phyloP scores from a whole-genome alignment of 2,888 invertebrate genomes.

The Drosophila neonasuta region DNA sequence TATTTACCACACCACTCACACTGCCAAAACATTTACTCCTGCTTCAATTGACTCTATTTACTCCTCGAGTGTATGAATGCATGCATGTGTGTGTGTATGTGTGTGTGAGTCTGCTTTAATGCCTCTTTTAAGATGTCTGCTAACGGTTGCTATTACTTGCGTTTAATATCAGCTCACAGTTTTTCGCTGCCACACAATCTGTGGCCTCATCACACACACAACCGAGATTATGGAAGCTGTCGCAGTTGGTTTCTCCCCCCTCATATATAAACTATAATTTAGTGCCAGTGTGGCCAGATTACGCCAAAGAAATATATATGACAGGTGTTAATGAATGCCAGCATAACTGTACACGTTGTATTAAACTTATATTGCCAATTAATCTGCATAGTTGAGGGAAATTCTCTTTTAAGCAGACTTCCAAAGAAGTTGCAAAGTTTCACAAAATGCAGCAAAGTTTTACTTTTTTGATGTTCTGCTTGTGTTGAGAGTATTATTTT shows the following conservation, averaged over 20 bases:
- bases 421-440: neutral
- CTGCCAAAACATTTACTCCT: slow-evolving; percentile 18
- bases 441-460: no score
- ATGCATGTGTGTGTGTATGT: slow-evolving; percentile 13
- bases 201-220: neutral
- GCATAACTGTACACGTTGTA: neutral
- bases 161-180: slow-evolving; percentile 53
- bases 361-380: slow-evolving; percentile 2
- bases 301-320: slow-evolving; percentile 1
- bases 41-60: slow-evolving; percentile 70
- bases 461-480: no score
- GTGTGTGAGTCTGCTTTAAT: slow-evolving; percentile 50
- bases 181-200: slow-evolving; percentile 10
- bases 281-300: slow-evolving; percentile 1
- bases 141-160: slow-evolving; percentile 39
- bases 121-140: slow-evolving; percentile 56
- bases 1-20: slow-evolving; percentile 56
- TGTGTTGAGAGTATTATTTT: neutral
- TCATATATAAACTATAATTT: slow-evolving; percentile 1
- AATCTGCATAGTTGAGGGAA: neutral
- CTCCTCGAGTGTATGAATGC: neutral
- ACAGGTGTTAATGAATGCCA: slow-evolving; percentile 2
- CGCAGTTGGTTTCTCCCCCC: slow-evolving; percentile 19
- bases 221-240: slow-evolving; percentile 1
- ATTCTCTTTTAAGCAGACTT: neutral